phyloP scores from a whole-genome alignment of 2,113 vertebrate species.

The Arothron firmamentum region DNA sequence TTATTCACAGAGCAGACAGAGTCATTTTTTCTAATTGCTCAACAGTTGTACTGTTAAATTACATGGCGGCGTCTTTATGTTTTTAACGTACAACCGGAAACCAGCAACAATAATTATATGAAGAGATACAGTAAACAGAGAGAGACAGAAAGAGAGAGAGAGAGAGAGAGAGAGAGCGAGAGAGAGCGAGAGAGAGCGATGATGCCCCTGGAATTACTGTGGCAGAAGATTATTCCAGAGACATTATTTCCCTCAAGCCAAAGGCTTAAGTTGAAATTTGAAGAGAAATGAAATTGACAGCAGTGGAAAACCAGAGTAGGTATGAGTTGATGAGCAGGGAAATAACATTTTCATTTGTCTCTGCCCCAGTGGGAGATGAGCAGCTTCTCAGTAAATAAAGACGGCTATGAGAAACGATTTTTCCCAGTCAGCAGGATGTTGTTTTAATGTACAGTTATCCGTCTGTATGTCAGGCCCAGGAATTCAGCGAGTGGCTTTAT shows the following conservation, averaged over 20 bases:
- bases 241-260: conserved; percentile 99
- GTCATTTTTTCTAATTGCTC: too few relatives aligned
- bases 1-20: too few relatives aligned
- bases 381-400: conserved; percentile 97
- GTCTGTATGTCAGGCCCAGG: conserved; percentile 96
- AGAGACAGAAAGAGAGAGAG: conserved; percentile 43
- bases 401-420: conserved; percentile 98
- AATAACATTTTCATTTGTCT: conserved; percentile 99
- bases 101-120: conserved; percentile 67
- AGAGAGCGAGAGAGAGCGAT: conserved; percentile 47
- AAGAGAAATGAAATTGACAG: conserved; percentile 96
- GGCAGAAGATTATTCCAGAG: conserved; percentile 95
- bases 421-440: conserved; percentile 92
- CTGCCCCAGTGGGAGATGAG: conserved; percentile 92
- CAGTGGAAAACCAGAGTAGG: conserved; percentile 93
- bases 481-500: conserved; percentile 89
- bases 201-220: conserved; percentile 90
- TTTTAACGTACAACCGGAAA: too few relatives aligned
- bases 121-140: conserved; percentile 43
- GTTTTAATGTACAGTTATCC: conserved; percentile 99
- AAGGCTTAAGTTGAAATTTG: conserved; percentile 98
- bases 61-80: too few relatives aligned
- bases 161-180: conserved; percentile 45
- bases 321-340: conserved; percentile 98
- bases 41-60: too few relatives aligned